phyloP scores from a whole-genome alignment of 1,140 invertebrate species.

The Drosophila sp. region DNA sequence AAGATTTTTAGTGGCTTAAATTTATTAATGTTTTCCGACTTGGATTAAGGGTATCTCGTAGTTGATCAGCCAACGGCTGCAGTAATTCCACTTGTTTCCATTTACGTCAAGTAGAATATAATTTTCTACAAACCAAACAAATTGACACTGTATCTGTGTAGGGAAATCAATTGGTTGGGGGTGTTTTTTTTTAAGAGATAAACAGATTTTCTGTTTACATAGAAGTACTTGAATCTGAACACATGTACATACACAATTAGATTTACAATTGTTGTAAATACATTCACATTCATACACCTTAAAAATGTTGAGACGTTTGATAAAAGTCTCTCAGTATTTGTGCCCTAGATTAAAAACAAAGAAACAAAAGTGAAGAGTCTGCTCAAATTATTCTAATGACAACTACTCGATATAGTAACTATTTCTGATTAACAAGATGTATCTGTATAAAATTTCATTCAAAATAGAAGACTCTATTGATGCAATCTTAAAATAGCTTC shows the following conservation, averaged over 20 bases:
- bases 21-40: not conserved
- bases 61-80: not conserved
- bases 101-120: conserved; percentile 30
- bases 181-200: conserved; percentile 15
- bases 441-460: not conserved
- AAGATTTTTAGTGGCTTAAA: not conserved
- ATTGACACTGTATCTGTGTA: conserved; percentile 11
- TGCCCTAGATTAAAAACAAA: not conserved
- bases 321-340: not conserved
- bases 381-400: not conserved
- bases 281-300: not conserved
- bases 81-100: conserved; percentile 7
- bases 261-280: conserved; percentile 1
- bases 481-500: too few relatives aligned
- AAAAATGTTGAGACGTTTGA: not conserved
- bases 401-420: not conserved
- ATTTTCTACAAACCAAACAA: conserved; percentile 26
- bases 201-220: conserved; percentile 29
- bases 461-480: too few relatives aligned
- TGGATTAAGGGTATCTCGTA: not conserved
- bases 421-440: not conserved
- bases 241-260: conserved; percentile 3
- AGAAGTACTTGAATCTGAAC: conserved; percentile 26
- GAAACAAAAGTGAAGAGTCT: too few relatives aligned
- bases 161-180: not conserved